These are phyloP conservation scores for Bufotes viridis DNA, from an alignment of 2,797 vertebrate species.

Conservation along the genomic window DNA sequence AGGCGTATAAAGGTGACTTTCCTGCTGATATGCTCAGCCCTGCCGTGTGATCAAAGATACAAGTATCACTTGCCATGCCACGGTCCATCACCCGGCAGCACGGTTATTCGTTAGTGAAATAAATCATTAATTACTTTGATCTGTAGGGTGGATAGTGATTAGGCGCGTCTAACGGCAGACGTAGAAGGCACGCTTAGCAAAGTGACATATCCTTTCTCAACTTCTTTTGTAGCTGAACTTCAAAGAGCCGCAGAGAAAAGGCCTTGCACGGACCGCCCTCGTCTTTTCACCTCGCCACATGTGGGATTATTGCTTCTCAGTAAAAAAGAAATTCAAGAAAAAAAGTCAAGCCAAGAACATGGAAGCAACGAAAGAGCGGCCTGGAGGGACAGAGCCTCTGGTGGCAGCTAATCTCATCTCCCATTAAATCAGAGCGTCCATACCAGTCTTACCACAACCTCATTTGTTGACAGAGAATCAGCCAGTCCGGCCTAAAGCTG, in stretches of 20 bases:
- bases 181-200: background rate
- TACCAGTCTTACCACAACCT: too few relatives aligned
- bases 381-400: background rate
- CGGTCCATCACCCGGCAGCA: background rate
- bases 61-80: too few relatives aligned
- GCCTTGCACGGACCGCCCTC: background rate
- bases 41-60: too few relatives aligned
- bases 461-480: too few relatives aligned
- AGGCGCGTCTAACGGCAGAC: too few relatives aligned
- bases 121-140: slow-evolving; percentile 41
- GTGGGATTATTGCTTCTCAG: background rate
- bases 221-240: background rate
- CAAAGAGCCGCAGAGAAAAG: background rate
- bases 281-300: background rate
- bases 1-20: too few relatives aligned
- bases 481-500: too few relatives aligned
- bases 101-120: background rate
- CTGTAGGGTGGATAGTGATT: background rate
- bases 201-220: background rate
- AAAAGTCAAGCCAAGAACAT: background rate
- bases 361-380: background rate
- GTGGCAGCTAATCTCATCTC: background rate
- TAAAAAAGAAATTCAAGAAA: background rate
- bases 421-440: too few relatives aligned
- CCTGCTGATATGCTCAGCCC: too few relatives aligned